Evolutionary conservation across 1,140 invertebrate genomes (phyloP).

Genomic region (Wiebesia pumilae): DNA sequence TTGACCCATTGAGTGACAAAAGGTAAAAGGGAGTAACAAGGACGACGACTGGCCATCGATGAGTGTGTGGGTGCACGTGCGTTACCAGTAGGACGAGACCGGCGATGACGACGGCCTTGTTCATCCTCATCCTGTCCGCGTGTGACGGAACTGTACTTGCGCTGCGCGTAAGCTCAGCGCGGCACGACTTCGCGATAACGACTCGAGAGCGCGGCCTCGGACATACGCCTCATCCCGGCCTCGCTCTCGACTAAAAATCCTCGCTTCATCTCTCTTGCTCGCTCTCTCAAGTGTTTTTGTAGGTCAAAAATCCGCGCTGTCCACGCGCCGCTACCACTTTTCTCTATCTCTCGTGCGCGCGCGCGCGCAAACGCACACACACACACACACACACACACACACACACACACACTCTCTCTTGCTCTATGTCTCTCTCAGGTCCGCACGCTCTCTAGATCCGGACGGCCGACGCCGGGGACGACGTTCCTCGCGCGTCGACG

Average conservation of each 20-base stretch:
- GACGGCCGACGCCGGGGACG: neutral
- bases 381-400: too few relatives aligned
- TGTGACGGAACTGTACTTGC: neutral
- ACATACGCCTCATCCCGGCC: neutral
- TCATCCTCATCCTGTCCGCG: conserved; percentile 11
- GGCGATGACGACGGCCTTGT: neutral
- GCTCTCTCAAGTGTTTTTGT: conserved; percentile 45
- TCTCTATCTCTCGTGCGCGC: neutral
- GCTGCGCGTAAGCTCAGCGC: neutral
- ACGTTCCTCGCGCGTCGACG: neutral
- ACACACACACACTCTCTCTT: too few relatives aligned
- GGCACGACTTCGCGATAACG: neutral
- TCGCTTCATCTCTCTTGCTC: conserved; percentile 3
- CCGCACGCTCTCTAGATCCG: neutral
- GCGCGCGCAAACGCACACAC: too few relatives aligned
- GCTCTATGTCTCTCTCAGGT: neutral
- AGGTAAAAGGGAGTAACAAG: neutral
- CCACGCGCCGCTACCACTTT: neutral
- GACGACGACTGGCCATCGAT: neutral
- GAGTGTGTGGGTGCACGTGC: neutral
- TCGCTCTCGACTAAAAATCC: conserved; percentile 26
- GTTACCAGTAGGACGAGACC: conserved; percentile 43
- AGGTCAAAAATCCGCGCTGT: conserved; percentile 50
- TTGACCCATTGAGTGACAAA: neutral
- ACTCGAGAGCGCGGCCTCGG: conserved; percentile 17